These are phyloP conservation scores for Xylocopa sonorina DNA, from an alignment of 1,140 invertebrate genomes.

Conservation along the genomic window DNA sequence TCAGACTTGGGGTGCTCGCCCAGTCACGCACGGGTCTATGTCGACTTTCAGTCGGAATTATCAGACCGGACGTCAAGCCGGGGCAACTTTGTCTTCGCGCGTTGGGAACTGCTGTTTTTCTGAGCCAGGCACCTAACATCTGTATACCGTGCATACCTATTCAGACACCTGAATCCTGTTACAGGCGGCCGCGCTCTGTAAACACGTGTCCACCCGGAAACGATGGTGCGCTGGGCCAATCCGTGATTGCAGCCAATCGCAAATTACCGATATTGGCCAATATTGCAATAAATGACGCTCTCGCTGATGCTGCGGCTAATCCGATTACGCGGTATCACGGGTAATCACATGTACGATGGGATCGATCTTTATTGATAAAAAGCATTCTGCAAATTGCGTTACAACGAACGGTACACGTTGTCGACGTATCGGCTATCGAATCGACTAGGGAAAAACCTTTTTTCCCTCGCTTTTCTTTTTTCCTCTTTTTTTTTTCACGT, in stretches of 20 bases:
- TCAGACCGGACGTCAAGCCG: not conserved
- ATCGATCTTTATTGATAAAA: conserved; percentile 23
- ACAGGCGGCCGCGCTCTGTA: not conserved
- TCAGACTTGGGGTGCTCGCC: conserved; percentile 27
- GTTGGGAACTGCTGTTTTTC: not conserved
- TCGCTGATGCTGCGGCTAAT: conserved; percentile 11
- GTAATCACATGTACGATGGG: conserved; percentile 29
- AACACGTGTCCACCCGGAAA: conserved; percentile 6
- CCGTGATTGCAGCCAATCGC: not conserved
- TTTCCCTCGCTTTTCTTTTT: no score
- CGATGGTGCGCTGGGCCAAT: not conserved
- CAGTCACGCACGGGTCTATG: conserved; percentile 29
- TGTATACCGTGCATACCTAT: not conserved
- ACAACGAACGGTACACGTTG: not conserved
- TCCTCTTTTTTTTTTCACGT: not conserved
- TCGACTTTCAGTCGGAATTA: conserved; percentile 32
- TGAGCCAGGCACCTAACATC: not conserved
- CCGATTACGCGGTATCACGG: conserved; percentile 35
- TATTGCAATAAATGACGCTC: conserved; percentile 29
- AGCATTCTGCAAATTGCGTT: conserved; percentile 4
- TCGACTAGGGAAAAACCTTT: not conserved
- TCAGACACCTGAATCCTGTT: not conserved
- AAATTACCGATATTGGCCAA: conserved; percentile 30
- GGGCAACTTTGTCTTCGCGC: not conserved
- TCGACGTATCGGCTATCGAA: not conserved